These are phyloP conservation scores for Urosaurus nigricauda DNA, from an alignment of 2,797 vertebrate species.

Conservation along the genomic window DNA sequence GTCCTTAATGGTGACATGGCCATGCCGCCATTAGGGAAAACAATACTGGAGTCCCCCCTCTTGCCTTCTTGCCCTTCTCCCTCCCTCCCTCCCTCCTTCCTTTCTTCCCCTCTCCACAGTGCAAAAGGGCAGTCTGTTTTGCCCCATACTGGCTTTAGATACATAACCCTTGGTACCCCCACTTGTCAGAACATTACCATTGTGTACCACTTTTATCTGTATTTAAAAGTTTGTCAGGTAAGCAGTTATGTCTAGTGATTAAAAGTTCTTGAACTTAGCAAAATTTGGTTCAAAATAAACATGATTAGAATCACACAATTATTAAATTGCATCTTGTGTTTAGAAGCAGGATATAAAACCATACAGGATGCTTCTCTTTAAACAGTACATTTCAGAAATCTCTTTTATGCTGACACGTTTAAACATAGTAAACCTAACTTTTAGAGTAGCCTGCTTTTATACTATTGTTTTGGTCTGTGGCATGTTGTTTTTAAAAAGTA, in stretches of 20 bases:
- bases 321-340: background rate
- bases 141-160: background rate
- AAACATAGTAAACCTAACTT: constrained; percentile 13
- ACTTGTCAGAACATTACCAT: too few relatives aligned
- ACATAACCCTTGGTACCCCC: background rate
- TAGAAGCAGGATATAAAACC: background rate
- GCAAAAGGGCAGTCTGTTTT: too few relatives aligned
- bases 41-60: too few relatives aligned
- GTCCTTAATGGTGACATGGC: too few relatives aligned
- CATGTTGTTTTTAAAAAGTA: background rate
- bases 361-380: background rate
- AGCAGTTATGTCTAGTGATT: background rate
- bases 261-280: background rate
- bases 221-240: background rate
- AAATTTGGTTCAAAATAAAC: background rate
- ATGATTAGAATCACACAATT: background rate
- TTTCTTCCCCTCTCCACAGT: too few relatives aligned
- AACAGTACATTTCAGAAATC: background rate
- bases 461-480: background rate
- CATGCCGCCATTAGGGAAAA: too few relatives aligned
- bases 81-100: too few relatives aligned
- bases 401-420: background rate
- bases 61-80: too few relatives aligned
- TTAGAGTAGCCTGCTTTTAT: background rate
- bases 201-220: background rate